phyloP scores from a whole-genome alignment of 2,113 vertebrate genomes.

The Oreotrochilus melanogaster region DNA sequence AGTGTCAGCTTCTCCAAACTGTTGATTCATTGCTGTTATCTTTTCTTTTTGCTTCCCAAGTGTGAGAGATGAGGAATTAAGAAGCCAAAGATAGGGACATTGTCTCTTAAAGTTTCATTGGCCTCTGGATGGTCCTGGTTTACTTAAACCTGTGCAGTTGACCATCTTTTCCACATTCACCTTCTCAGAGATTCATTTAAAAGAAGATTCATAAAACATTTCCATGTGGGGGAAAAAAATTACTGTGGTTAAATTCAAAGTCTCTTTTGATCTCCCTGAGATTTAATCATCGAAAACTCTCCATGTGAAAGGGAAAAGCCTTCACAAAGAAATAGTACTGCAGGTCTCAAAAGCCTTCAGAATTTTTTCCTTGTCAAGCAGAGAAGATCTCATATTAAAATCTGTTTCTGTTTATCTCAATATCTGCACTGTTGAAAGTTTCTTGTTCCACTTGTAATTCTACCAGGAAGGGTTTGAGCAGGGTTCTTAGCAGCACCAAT shows the following conservation, averaged over 20 bases:
- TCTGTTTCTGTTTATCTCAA: constrained; percentile 15
- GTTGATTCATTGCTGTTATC: constrained; percentile 33
- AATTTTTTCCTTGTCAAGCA: background rate
- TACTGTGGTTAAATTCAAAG: background rate
- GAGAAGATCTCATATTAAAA: background rate
- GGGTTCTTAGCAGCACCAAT: background rate
- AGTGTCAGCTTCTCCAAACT: constrained; percentile 14
- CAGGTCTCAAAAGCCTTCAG: background rate
- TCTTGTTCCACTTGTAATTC: constrained; percentile 37
- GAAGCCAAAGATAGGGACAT: background rate
- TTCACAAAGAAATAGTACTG: background rate
- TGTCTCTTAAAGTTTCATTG: background rate
- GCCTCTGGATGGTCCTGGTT: background rate
- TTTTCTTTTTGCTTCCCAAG: background rate
- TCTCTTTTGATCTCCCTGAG: constrained; percentile 3
- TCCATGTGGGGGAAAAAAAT: background rate
- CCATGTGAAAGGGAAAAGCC: background rate
- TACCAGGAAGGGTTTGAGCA: constrained; percentile 12
- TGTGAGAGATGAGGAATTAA: background rate
- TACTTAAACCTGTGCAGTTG: background rate
- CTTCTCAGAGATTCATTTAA: background rate
- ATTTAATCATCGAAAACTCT: background rate
- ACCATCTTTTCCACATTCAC: background rate
- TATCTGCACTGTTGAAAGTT: background rate
- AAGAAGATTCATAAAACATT: constrained; percentile 12